Evolutionary conservation across 2,113 vertebrate species (phyloP).

Genomic region (Boulengeromyrus knoepffleri): DNA sequence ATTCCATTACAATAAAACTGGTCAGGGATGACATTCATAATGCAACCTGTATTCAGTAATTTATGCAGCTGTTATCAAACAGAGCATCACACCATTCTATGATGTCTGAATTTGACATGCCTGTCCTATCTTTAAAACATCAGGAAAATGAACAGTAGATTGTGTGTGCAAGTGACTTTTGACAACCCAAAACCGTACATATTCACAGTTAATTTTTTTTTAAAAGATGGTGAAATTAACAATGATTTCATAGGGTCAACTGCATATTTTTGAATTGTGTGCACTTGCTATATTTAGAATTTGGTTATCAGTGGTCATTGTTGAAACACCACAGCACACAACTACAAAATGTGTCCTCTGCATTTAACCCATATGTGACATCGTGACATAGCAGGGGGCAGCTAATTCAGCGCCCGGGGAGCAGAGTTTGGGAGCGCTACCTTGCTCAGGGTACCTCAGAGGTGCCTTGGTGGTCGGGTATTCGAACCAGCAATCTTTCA

Average conservation of each 20-base stretch:
- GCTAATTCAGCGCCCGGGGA: no score
- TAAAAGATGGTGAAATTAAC: no score
- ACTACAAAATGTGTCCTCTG: no score
- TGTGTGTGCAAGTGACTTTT: neutral
- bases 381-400: no score
- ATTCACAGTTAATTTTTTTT: neutral
- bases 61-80: neutral
- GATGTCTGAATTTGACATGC: neutral
- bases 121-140: neutral
- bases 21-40: neutral
- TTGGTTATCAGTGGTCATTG: no score
- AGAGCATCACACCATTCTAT: neutral
- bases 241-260: neutral
- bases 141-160: neutral
- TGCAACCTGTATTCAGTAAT: neutral
- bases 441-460: no score
- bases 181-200: neutral
- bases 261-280: neutral
- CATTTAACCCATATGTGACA: no score
- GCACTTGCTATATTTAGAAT: neutral
- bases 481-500: no score
- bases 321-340: no score
- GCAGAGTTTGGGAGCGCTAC: no score
- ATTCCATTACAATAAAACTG: neutral
- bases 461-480: no score